phyloP scores from a whole-genome alignment of 37 sponge, comb jelly and placozoan genomes.

The Haliclona indistincta region DNA sequence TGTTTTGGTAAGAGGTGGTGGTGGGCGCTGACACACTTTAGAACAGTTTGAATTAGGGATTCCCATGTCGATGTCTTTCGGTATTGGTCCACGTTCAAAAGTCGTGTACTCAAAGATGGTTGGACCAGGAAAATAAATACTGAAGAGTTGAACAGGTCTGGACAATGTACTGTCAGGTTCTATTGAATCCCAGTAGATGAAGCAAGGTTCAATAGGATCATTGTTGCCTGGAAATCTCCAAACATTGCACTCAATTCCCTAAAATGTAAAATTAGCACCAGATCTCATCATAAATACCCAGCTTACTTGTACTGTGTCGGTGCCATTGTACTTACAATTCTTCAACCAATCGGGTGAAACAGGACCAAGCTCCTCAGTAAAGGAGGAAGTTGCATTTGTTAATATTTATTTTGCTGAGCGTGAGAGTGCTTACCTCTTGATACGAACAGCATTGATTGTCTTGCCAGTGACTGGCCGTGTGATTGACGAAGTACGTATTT shows the following conservation, averaged over 20 bases:
- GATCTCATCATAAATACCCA: too few relatives aligned
- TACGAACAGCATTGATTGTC: slow-evolving; percentile 49
- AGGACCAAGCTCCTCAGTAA: slow-evolving; percentile 31
- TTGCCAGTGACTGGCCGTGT: slow-evolving; percentile 43
- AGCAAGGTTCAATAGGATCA: slow-evolving; percentile 53
- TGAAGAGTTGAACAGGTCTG: slow-evolving; percentile 60
- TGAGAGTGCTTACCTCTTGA: slow-evolving; percentile 7
- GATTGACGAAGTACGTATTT: slow-evolving; percentile 44
- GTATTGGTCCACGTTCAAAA: not conserved
- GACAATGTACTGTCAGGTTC: slow-evolving; percentile 12
- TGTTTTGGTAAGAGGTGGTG: too few relatives aligned
- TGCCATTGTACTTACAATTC: slow-evolving; percentile 43
- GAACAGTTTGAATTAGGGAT: not conserved
- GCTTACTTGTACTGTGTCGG: slow-evolving; percentile 16
- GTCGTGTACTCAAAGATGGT: slow-evolving; percentile 39
- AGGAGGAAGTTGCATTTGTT: not conserved
- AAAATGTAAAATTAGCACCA: too few relatives aligned
- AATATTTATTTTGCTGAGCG: too few relatives aligned
- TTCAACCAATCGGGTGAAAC: slow-evolving; percentile 56
- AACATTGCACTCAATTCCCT: slow-evolving; percentile 34
- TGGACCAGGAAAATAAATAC: slow-evolving; percentile 30
- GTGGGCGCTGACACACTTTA: not conserved
- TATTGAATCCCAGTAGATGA: slow-evolving; percentile 42
- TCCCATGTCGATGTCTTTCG: not conserved
- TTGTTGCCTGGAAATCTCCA: slow-evolving; percentile 63